A percentile compares a stretch with the other conserved stretches of the same genome.
phyloP scores from a whole-genome alignment of 2,888 invertebrate species.

The Slavum lentiscoides region DNA sequence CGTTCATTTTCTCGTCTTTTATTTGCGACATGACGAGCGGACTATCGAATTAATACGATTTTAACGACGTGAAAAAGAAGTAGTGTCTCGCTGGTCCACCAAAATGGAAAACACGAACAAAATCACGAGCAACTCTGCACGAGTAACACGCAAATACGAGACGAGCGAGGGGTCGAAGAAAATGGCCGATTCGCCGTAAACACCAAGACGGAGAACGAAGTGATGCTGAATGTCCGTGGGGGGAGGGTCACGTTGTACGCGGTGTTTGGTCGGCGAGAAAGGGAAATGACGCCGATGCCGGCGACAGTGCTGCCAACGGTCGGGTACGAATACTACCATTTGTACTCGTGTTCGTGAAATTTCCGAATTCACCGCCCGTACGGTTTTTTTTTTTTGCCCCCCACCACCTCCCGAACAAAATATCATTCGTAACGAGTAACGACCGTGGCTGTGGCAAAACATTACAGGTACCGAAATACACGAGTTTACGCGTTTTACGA shows the following conservation, averaged over 20 bases:
- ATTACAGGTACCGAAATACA: too few species aligned
- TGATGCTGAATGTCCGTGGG: neutral
- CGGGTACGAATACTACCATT: too few species aligned
- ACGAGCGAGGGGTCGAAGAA: slow-evolving; percentile 10
- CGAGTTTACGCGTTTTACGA: too few species aligned
- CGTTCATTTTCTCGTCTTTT: slow-evolving; percentile 35
- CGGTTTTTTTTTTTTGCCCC: too few species aligned
- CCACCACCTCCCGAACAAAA: too few species aligned
- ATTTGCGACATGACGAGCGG: slow-evolving; percentile 23
- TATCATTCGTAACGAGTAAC: too few species aligned
- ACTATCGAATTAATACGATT: too few species aligned
- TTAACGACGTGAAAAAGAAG: neutral
- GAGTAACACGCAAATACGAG: too few species aligned
- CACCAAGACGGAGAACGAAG: neutral
- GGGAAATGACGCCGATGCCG: slow-evolving; percentile 43
- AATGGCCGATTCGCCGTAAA: slow-evolving; percentile 31
- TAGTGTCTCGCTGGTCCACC: neutral
- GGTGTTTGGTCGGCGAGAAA: neutral
- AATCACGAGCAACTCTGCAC: neutral
- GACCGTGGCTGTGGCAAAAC: too few species aligned
- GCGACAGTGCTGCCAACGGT: slow-evolving; percentile 6
- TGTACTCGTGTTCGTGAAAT: too few species aligned
- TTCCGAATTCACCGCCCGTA: too few species aligned
- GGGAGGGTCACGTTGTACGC: too few species aligned
- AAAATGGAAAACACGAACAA: neutral